Conservation (phyloP, 2,888 invertebrate genomes). For the Esperia sulphurella region DNA sequence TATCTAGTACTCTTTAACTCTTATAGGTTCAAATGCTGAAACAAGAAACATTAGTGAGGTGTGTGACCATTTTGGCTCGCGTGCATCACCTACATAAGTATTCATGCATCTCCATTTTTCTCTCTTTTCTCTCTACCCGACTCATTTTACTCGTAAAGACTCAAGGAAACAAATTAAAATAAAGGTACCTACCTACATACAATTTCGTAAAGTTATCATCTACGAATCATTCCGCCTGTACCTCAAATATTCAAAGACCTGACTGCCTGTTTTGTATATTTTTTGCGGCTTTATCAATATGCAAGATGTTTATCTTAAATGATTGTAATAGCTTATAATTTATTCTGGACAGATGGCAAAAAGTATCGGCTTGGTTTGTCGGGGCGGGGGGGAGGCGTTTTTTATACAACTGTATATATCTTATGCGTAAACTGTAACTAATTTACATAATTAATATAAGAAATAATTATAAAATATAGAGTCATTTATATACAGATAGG, state of each 20-base stretch:
- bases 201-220: too few relatives aligned
- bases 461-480: not conserved
- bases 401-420: slow-evolving; percentile 30
- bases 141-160: too few relatives aligned
- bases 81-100: too few relatives aligned
- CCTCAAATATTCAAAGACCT: not conserved
- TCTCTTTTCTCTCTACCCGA: too few relatives aligned
- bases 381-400: slow-evolving; percentile 30
- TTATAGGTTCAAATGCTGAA: too few relatives aligned
- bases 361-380: slow-evolving; percentile 29
- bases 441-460: slow-evolving; percentile 29
- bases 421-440: slow-evolving; percentile 28
- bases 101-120: too few relatives aligned
- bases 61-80: too few relatives aligned
- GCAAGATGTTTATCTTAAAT: slow-evolving; percentile 65
- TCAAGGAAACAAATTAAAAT: too few relatives aligned
- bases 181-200: too few relatives aligned
- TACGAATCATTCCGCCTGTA: not conserved
- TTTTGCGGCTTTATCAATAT: slow-evolving; percentile 49
- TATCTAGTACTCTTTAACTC: too few relatives aligned
- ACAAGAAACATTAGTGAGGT: too few relatives aligned
- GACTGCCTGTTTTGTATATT: slow-evolving; percentile 12
- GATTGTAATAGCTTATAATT: slow-evolving; percentile 66
- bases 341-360: slow-evolving; percentile 52
- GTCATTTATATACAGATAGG: not conserved